A percentile compares a stretch with the other conserved stretches of the same genome.
Evolutionary conservation across 2,797 vertebrate genomes (phyloP).

Genomic region (Rhadinocentrus ornatus): DNA sequence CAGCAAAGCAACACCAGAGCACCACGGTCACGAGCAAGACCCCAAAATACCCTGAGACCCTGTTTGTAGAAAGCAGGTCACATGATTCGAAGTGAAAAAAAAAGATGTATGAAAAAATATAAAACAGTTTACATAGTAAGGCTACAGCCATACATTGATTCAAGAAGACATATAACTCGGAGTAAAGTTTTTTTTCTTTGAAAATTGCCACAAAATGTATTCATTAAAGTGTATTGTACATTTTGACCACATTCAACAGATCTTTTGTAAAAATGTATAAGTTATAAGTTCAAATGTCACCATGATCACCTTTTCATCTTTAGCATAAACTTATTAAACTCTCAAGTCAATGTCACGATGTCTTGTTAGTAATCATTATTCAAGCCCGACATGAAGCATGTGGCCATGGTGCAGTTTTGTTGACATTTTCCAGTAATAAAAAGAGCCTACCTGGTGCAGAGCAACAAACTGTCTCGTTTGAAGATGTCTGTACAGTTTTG

Average conservation of each 20-base stretch:
- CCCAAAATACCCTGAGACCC: constrained; percentile 55
- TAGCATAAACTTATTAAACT: not conserved
- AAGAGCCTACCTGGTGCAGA: constrained; percentile 66
- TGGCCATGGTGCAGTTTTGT: not conserved
- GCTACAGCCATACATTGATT: not conserved
- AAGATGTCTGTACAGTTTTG: constrained; percentile 51
- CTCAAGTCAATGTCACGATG: constrained; percentile 27
- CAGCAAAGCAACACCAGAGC: constrained; percentile 35
- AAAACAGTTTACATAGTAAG: not conserved
- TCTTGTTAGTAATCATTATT: not conserved
- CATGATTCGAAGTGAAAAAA: constrained; percentile 45
- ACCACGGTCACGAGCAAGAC: constrained; percentile 39
- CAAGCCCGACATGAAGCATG: constrained; percentile 4
- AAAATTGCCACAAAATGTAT: not conserved
- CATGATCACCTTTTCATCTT: not conserved
- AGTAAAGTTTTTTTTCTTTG: not conserved
- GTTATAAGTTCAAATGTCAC: not conserved
- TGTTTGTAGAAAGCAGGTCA: constrained; percentile 47
- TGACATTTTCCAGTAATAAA: constrained; percentile 5
- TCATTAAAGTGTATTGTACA: not conserved
- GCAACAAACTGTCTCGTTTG: constrained; percentile 40
- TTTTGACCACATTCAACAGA: not conserved
- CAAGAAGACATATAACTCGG: not conserved
- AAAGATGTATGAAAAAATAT: constrained; percentile 34
- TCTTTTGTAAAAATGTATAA: not conserved